Evolutionary conservation across 2,797 vertebrate species (phyloP).

Genomic region (Sternotherus odoratus): DNA sequence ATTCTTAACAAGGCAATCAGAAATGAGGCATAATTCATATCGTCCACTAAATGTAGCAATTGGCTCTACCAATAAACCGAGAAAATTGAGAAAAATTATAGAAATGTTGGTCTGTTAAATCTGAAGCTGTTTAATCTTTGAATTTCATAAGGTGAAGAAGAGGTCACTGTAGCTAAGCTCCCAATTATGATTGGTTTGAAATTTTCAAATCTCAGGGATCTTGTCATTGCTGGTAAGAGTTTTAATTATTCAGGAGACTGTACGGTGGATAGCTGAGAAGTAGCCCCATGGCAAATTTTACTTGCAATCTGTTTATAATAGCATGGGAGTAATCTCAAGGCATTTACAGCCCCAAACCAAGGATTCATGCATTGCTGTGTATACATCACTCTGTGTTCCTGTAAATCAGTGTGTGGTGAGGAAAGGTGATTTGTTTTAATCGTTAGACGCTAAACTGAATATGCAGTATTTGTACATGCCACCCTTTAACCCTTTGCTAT

Average conservation of each 20-base stretch:
- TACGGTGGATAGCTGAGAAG: constrained; percentile 28
- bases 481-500: constrained; percentile 38
- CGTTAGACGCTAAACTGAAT: constrained; percentile 13
- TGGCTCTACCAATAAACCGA: neutral
- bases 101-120: constrained; percentile 15
- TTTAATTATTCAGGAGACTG: constrained; percentile 25
- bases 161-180: neutral
- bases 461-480: constrained; percentile 7
- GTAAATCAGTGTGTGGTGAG: constrained; percentile 30
- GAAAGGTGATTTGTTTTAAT: constrained; percentile 44
- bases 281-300: constrained; percentile 40
- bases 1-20: constrained; percentile 4
- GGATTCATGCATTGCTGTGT: constrained; percentile 51
- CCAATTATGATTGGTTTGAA: neutral
- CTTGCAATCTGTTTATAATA: constrained; percentile 55
- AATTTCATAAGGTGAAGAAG: neutral
- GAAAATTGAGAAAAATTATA: neutral
- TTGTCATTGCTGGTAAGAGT: constrained; percentile 8
- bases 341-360: constrained; percentile 45
- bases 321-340: constrained; percentile 57
- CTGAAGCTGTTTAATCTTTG: constrained; percentile 3
- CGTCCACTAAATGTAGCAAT: neutral
- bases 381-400: constrained; percentile 6
- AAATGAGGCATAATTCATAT: neutral
- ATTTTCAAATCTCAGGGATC: neutral